phyloP scores from a whole-genome alignment of 2,113 vertebrate species.

The Menura novaehollandiae region DNA sequence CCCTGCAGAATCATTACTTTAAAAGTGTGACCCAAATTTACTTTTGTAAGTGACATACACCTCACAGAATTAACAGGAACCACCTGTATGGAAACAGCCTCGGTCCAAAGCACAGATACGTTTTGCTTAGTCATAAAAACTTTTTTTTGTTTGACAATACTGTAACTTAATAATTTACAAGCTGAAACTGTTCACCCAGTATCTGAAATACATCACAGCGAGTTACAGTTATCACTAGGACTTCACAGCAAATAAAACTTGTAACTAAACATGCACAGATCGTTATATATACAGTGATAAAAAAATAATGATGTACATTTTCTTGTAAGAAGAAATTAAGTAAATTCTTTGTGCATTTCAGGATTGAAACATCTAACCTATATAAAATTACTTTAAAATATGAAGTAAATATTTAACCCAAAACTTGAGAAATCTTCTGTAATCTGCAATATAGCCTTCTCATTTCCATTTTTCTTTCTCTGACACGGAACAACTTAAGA shows the following conservation, averaged over 20 bases:
- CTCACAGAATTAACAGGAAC: not conserved
- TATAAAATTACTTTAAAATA: slow-evolving; percentile 59
- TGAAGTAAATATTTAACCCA: slow-evolving; percentile 52
- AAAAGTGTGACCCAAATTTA: not conserved
- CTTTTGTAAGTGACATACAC: not conserved
- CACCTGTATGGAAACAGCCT: not conserved
- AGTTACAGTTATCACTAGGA: slow-evolving; percentile 43
- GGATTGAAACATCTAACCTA: slow-evolving; percentile 52
- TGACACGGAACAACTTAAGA: slow-evolving; percentile 9
- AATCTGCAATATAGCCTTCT: slow-evolving; percentile 47
- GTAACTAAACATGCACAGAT: slow-evolving; percentile 47
- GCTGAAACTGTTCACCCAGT: slow-evolving; percentile 27
- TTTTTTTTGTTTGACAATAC: slow-evolving; percentile 16
- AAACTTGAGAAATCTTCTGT: slow-evolving; percentile 29
- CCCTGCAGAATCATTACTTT: not conserved
- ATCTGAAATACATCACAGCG: slow-evolving; percentile 48
- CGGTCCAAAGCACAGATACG: slow-evolving; percentile 27
- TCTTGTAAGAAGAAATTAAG: slow-evolving; percentile 63
- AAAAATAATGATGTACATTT: slow-evolving; percentile 60
- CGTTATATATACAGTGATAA: slow-evolving; percentile 55
- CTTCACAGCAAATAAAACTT: slow-evolving; percentile 45
- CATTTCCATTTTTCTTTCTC: slow-evolving; percentile 11
- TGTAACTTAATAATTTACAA: slow-evolving; percentile 31
- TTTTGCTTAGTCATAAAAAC: slow-evolving; percentile 31
- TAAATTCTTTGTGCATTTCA: slow-evolving; percentile 60